A percentile compares a stretch with the other conserved stretches of the same genome.
These are phyloP conservation scores for Gallirallus australis DNA, from an alignment of 2,797 vertebrate genomes.

Conservation along the genomic window DNA sequence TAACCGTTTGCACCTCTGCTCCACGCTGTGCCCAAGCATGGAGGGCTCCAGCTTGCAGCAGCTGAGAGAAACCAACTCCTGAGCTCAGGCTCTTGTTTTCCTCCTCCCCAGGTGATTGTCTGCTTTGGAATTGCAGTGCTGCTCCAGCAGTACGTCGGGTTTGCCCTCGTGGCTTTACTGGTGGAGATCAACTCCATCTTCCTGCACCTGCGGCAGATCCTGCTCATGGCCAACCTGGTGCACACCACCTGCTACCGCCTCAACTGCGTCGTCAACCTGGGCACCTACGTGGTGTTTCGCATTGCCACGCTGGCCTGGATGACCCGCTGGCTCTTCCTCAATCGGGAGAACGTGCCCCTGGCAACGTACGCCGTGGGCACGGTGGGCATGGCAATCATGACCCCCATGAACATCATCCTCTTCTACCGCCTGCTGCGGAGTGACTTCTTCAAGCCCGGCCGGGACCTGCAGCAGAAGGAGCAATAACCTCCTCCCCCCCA, in stretches of 20 bases:
- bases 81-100: not conserved
- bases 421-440: conserved; percentile 87
- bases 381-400: conserved; percentile 89
- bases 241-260: conserved; percentile 82
- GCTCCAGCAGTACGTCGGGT: conserved; percentile 84
- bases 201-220: conserved; percentile 88
- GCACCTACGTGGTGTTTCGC: conserved; percentile 91
- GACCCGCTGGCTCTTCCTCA: conserved; percentile 90
- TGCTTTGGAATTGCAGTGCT: conserved; percentile 88
- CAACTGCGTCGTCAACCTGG: conserved; percentile 90
- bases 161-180: conserved; percentile 89
- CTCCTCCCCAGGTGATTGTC: conserved; percentile 84
- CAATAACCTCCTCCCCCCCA: not conserved
- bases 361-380: conserved; percentile 85
- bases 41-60: not conserved
- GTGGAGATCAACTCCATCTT: conserved; percentile 95
- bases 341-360: conserved; percentile 84
- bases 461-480: not conserved
- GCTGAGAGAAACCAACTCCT: not conserved
- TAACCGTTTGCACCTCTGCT: not conserved
- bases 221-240: conserved; percentile 85
- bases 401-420: conserved; percentile 87
- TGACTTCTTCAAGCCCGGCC: conserved; percentile 84
- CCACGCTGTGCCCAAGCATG: rapidly evolving
- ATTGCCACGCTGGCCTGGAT: conserved; percentile 94